phyloP scores from a whole-genome alignment of 2,797 vertebrate genomes.

The Helicolenus hilgendorfi region DNA sequence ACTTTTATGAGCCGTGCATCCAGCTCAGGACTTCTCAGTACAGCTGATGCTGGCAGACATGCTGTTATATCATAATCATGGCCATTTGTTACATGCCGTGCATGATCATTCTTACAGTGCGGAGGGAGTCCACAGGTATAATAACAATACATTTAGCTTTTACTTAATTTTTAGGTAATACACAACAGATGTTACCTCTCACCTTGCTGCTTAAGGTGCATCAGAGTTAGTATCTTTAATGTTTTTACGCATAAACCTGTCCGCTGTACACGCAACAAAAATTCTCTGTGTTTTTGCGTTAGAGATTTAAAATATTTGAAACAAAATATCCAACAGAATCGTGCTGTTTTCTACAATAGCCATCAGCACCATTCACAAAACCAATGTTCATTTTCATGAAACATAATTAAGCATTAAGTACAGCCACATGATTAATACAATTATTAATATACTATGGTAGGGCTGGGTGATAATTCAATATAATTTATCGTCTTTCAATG shows the following conservation, averaged over 20 bases:
- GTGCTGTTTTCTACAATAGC: not conserved
- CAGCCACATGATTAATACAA: not conserved
- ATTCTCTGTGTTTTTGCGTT: not conserved
- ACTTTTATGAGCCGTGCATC: not conserved
- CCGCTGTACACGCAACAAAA: not conserved
- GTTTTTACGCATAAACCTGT: not conserved
- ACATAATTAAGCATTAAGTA: not conserved
- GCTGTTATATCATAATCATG: not conserved
- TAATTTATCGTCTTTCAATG: too few species aligned
- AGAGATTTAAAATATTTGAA: not conserved
- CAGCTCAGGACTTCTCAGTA: not conserved
- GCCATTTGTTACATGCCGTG: not conserved
- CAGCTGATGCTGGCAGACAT: not conserved
- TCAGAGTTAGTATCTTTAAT: not conserved
- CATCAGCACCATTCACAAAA: not conserved
- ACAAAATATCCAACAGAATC: not conserved
- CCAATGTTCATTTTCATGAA: not conserved
- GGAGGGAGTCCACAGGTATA: not conserved
- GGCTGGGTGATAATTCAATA: not conserved
- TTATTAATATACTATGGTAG: not conserved
- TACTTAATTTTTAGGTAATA: not conserved
- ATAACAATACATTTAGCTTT: not conserved
- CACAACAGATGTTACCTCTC: fast-evolving
- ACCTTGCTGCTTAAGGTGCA: not conserved
- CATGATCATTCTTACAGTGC: not conserved